Conservation (phyloP, 1,140 invertebrate genomes). For the Drosophila ercepeae region DNA sequence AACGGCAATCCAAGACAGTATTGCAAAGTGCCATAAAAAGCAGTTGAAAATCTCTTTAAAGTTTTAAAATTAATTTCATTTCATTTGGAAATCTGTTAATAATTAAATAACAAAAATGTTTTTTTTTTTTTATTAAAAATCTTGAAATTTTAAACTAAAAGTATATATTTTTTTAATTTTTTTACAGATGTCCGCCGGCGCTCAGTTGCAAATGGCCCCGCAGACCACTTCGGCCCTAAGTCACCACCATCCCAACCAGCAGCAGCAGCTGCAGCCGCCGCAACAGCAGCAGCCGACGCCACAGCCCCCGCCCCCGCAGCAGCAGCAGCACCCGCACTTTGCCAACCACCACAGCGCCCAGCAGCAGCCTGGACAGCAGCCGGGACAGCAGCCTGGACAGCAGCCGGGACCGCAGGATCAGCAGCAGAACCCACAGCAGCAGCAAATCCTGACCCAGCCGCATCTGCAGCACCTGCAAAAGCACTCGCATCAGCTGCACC, state of each 20-base stretch:
- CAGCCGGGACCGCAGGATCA: constrained; percentile 58
- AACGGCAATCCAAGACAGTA: constrained; percentile 3
- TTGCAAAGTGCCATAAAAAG: constrained; percentile 33
- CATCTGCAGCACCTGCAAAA: constrained; percentile 63
- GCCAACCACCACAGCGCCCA: constrained; percentile 73
- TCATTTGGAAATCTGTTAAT: too few relatives aligned
- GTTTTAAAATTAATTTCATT: too few relatives aligned
- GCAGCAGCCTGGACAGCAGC: constrained; percentile 54
- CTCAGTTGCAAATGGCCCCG: constrained; percentile 97
- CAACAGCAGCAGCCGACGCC: constrained; percentile 58
- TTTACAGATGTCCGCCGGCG: constrained; percentile 96
- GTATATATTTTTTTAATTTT: background rate
- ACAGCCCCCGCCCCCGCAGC: constrained; percentile 45
- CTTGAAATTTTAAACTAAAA: background rate
- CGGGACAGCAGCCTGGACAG: too few relatives aligned
- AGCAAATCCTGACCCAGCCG: constrained; percentile 63
- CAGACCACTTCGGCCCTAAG: constrained; percentile 94
- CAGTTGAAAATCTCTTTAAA: too few relatives aligned
- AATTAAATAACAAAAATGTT: too few relatives aligned
- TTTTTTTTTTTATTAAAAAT: too few relatives aligned
- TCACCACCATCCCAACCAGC: constrained; percentile 85
- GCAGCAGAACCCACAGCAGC: constrained; percentile 56
- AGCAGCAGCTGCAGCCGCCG: constrained; percentile 52
- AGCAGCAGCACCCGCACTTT: constrained; percentile 61
- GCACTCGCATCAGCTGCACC: constrained; percentile 61